Evolutionary conservation across 1,140 invertebrate genomes (phyloP).

Genomic region (Kradibia gibbosae): DNA sequence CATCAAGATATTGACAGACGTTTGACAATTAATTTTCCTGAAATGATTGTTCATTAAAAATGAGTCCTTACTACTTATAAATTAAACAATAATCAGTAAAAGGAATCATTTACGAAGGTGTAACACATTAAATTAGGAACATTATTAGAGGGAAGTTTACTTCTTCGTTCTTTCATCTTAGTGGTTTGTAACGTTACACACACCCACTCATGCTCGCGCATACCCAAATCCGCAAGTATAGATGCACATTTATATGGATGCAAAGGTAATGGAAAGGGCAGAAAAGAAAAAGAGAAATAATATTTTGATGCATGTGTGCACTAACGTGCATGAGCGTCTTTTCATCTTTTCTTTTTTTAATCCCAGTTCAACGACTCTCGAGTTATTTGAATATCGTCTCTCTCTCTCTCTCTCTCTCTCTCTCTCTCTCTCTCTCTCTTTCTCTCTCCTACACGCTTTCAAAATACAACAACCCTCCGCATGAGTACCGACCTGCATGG

Average conservation of each 20-base stretch:
- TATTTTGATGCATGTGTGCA: background rate
- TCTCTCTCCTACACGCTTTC: constrained; percentile 9
- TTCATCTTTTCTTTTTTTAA: constrained; percentile 54
- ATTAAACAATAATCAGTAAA: background rate
- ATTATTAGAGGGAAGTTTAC: background rate
- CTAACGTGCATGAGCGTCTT: constrained; percentile 31
- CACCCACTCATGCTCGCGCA: background rate
- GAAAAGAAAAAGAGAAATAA: background rate
- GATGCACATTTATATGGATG: no score
- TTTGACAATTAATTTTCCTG: no score
- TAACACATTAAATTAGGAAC: background rate
- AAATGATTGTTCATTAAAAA: no score
- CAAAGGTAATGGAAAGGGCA: no score
- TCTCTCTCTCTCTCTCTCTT: constrained; percentile 8
- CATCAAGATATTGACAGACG: no score
- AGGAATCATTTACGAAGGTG: background rate
- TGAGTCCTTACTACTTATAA: background rate
- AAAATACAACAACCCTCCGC: constrained; percentile 46
- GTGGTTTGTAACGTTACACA: constrained; percentile 31
- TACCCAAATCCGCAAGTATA: no score
- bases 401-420: constrained; percentile 36
- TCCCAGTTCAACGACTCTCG: constrained; percentile 60
- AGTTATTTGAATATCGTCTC: constrained; percentile 60
- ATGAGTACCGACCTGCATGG: constrained; percentile 8
- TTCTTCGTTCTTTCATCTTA: constrained; percentile 7